Base-by-base conservation (phyloP, 2,113 vertebrate species). In the Zootoca vivipara region DNA sequence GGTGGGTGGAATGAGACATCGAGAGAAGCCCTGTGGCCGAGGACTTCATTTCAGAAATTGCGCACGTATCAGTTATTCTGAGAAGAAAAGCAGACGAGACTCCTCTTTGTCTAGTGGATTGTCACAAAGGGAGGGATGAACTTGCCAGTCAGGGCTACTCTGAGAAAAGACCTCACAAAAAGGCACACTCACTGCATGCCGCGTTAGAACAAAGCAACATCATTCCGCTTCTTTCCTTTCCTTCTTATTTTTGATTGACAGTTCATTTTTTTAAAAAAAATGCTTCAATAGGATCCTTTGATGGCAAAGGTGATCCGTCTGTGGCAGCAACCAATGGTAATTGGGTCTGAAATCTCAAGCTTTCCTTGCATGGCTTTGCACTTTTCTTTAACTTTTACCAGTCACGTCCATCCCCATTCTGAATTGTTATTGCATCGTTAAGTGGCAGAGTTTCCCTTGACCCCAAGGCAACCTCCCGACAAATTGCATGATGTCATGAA, bases 101-200 rank as follows among this genome's bases (percentile, higher is more conserved):
- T 96, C 40, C 42, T 83, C 95, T 95, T 92, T 90, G 93, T 95
- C 94, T 96, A 95, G 96, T 95, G 96, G 95, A 95, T 96, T 84
- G 94, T 95, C 95, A 88, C 70, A 93, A 82, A 30, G 74, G 90
- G 65, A 92, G 78, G 87, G 93, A 95, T 91, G 94, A 96, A 95
- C 89, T 94, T 91, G 85, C 91, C 88, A 96, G 92, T 93, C 95
- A 33, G 87, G 95, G 92, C 90, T 75, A 88, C 62, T 67, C 9
- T 0, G 91, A 91, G 94, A 85, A 90, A 91, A 96, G 94, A 89
- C 94, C 91, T 96, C 93, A 91, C 91, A 96, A 93, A 96, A 93
- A 96, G 95, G 94, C 94, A 74, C 94, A 94, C 96, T 96, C 94
- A 94, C 93, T 94, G 97, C 97, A 97, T 97, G 97, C 95, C 92